These are phyloP conservation scores for Trachymyrmex septentrionalis DNA, from an alignment of 1,140 invertebrate genomes.

Conservation along the genomic window DNA sequence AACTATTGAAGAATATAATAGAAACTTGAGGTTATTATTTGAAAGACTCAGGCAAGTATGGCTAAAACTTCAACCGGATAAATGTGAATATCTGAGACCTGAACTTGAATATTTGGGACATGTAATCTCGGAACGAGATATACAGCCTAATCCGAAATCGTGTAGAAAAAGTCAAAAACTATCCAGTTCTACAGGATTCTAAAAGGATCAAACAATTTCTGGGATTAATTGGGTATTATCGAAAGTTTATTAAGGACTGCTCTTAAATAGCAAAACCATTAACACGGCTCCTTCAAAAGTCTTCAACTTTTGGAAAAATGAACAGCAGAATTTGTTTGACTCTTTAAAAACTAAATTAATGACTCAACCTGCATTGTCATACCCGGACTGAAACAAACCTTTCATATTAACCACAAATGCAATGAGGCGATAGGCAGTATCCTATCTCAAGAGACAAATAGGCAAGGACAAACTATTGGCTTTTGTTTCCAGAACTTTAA, in stretches of 20 bases:
- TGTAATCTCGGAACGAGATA: background rate
- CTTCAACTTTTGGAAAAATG: background rate
- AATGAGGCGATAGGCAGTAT: background rate
- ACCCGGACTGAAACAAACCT: background rate
- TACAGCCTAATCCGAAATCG: background rate
- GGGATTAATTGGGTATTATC: background rate
- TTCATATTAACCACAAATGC: background rate
- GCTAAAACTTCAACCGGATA: conserved; percentile 20
- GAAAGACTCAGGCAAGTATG: conserved; percentile 1
- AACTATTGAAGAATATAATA: conserved; percentile 9
- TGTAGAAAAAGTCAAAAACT: background rate
- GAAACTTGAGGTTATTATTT: conserved; percentile 13
- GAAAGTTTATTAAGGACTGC: background rate
- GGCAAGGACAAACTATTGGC: background rate
- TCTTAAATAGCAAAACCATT: background rate
- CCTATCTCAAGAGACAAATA: background rate
- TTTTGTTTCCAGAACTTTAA: background rate
- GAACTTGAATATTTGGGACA: background rate
- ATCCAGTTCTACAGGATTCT: too few relatives aligned
- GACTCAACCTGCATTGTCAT: background rate
- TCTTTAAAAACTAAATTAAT: background rate
- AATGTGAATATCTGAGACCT: conserved; percentile 12
- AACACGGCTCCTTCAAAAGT: background rate
- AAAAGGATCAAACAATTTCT: background rate
- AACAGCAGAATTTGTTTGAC: background rate